Evolutionary conservation across 2,113 vertebrate genomes (phyloP), one percentile per base, ranked within the genome.

Genomic region (Promerops cafer): DNA sequence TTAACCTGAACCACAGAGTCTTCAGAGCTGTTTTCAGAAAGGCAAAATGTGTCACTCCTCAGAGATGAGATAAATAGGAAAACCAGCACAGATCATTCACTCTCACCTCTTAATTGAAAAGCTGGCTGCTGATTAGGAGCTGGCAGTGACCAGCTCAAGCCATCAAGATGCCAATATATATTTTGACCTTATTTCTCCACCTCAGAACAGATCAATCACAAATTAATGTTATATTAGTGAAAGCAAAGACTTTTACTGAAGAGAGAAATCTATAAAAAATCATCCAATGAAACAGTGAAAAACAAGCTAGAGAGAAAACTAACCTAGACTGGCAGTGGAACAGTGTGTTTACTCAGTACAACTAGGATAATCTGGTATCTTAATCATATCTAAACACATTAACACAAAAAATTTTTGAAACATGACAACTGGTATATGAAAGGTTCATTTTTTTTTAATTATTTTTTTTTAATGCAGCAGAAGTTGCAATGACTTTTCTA

Each of bases 31-130:
- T 95, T 96, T 82, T 81, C 83, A 92, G 94, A 77, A 65, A 82
- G 22, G 54, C 21, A 59, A 65, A 94, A 68, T 61, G 76, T 72
- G 76, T 31, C 30, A 0, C 45, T 89, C 87, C 75, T 80, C 90
- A 77, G 78, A 96, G 94, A 92, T 54, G 71, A 96, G 90, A 97
- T 87, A 93, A 96, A 97, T 90, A 90, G 80, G 50, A 76, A 79
- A 84, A 78, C 77, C 92, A 93, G 86, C 74, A 70, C 31, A 95
- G 96, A 94, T 95, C 96, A 94, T 79, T 97, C 90, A 69, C 89
- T 96, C 83, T 95, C 84, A 93, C 95, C 87, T 95, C 93, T 95
- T 98, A 98, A 98, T 96, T 98, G 98, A 98, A 98, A 94, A 97
- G 80, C 84, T 98, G 97, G 97, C 97, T 91, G 82, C 78, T 93